A percentile compares a stretch with the other conserved stretches of the same genome.
Evolutionary conservation across 1,140 invertebrate genomes (phyloP).

Genomic region (Heterodera carotae): DNA sequence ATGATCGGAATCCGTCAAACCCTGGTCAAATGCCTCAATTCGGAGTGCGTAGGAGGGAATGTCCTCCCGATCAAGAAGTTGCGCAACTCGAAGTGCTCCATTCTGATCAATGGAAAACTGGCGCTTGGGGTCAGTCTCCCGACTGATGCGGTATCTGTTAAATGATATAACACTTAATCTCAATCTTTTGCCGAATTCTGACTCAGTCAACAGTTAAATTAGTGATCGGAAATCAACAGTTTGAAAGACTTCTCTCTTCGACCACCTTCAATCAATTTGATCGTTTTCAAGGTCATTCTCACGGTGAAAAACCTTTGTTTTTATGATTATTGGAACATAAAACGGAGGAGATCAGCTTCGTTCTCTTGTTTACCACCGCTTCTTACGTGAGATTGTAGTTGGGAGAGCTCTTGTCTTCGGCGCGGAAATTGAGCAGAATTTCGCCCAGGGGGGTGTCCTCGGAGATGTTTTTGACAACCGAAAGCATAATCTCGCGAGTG

Average conservation of each 20-base stretch:
- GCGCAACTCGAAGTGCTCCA: slow-evolving; percentile 58
- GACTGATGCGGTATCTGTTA: slow-evolving; percentile 60
- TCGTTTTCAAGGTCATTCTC: slow-evolving; percentile 4
- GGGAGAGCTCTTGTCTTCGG: slow-evolving; percentile 58
- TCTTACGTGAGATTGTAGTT: slow-evolving; percentile 62
- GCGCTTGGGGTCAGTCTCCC: slow-evolving; percentile 64
- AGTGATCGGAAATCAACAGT: too few species aligned
- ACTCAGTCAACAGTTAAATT: too few species aligned
- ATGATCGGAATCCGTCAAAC: slow-evolving; percentile 32
- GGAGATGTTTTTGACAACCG: slow-evolving; percentile 61
- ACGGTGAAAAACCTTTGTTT: background rate
- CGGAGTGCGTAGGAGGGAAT: slow-evolving; percentile 57
- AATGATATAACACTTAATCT: background rate
- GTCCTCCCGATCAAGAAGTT: slow-evolving; percentile 60
- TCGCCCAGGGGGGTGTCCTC: slow-evolving; percentile 55
- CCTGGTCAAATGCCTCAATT: slow-evolving; percentile 62
- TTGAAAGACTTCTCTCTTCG: background rate
- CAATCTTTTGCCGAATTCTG: too few species aligned
- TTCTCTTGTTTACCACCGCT: background rate
- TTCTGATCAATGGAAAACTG: slow-evolving; percentile 65
- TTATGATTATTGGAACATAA: background rate
- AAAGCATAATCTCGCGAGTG: slow-evolving; percentile 57
- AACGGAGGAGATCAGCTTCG: background rate
- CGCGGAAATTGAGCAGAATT: slow-evolving; percentile 60
- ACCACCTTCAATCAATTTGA: slow-evolving; percentile 5